Evolutionary conservation across 2,888 invertebrate species (phyloP), one percentile per base, ranked within the genome.

Genomic region (Meteorus colon): DNA sequence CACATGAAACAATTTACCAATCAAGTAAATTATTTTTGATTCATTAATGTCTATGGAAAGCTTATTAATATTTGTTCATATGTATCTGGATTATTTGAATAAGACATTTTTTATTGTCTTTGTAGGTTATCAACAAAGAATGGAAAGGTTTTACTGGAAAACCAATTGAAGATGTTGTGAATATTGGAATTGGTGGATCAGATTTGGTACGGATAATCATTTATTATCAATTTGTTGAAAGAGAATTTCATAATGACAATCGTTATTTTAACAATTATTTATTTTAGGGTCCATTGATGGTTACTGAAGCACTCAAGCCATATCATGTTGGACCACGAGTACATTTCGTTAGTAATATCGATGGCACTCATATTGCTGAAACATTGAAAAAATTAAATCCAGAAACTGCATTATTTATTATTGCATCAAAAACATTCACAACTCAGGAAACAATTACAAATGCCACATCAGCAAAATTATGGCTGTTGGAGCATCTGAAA

Each of bases 361-460:
- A 99, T 91, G 99, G 99, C 66, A 99, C 99, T 4, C 99, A 99
- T 89, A 91, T 99, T 85, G 97, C 97, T 0, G 98, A 98, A 90
- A 96, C 96, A 4, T 91, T 99, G 78, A 97, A 97, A 88, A 94
- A 94, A 81, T 91, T 99, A 37, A 93, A 96, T 90, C 95, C 98
- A 0, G 98, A 98, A 90, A 98, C 98, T 0, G 95, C 96, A 1
- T 92, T 99, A 60, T 99, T 99, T 91, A 98, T 99, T 89, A 96
- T 99, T 86, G 99, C 99, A 0, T 99, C 99, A 2, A 99, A 99
- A 92, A 99, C 99, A 1, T 99, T 98, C 90, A 99, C 99, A 66
- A 99, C 99, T 0, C 98, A 97, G 90, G 99, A 99, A 92, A 99
- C 99, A 14, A 98, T 99, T 84, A 99, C 99, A 73, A 99, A 99